Percentiles rank a stretch among this genome's conserved stretches.
Conservation (phyloP, 2,888 invertebrate species). For the Belgica antarctica region DNA sequence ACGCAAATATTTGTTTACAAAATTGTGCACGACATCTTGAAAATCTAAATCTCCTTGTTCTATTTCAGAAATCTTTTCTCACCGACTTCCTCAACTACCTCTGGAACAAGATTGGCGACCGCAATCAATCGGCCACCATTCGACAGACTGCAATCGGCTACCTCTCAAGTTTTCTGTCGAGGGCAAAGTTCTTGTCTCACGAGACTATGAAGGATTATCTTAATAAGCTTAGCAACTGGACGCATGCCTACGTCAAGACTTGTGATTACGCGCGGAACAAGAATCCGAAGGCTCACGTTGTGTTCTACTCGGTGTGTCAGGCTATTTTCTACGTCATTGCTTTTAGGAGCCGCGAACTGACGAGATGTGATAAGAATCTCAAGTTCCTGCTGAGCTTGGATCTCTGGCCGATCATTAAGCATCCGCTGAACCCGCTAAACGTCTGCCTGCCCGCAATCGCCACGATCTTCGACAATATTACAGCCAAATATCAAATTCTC, state of each 20-base stretch:
- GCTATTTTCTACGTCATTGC: constrained; percentile 89
- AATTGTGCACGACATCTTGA: not conserved
- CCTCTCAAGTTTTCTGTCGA: constrained; percentile 70
- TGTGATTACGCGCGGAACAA: constrained; percentile 51
- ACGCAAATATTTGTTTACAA: too few relatives aligned
- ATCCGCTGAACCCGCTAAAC: constrained; percentile 82
- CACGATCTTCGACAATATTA: constrained; percentile 76
- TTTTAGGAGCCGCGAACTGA: constrained; percentile 82
- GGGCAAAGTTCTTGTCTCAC: constrained; percentile 64
- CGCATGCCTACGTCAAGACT: constrained; percentile 71
- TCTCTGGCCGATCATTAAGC: constrained; percentile 80
- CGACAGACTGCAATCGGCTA: constrained; percentile 72
- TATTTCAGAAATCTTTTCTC: constrained; percentile 52
- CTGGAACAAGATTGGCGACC: constrained; percentile 71
- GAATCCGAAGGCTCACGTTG: constrained; percentile 71
- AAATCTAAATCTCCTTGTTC: not conserved
- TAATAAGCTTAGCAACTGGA: constrained; percentile 75
- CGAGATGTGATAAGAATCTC: constrained; percentile 62
- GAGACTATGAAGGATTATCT: constrained; percentile 66
- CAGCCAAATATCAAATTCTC: constrained; percentile 80
- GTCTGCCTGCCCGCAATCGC: constrained; percentile 76
- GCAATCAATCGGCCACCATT: constrained; percentile 62
- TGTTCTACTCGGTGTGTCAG: constrained; percentile 91
- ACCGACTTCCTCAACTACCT: constrained; percentile 69
- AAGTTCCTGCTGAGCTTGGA: constrained; percentile 78